Base-by-base conservation (phyloP, 2,888 invertebrate species). In the Petrophora chlorosata region DNA sequence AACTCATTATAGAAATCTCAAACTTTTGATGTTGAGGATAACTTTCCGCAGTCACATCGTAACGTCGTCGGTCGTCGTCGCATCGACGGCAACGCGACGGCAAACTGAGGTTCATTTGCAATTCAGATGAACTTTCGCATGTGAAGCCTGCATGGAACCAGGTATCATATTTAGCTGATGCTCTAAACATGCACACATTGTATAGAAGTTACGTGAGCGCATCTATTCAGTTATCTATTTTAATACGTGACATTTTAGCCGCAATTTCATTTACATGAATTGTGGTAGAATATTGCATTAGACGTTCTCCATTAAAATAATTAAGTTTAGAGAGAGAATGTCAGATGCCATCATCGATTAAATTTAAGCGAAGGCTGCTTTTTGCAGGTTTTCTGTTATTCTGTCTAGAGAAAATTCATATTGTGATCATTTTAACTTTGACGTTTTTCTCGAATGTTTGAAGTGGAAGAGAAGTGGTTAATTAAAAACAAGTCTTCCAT, bases 41-140 rank as follows among this genome's bases (percentile, higher is more conserved):
- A 35, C 15, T 43, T 46, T 5, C 34, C 33, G 13, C 25, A 26
- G 43, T 41, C 23, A 36, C 45, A n/a, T n/a, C n/a, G n/a, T n/a
- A n/a, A n/a, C n/a, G n/a, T n/a, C n/a, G n/a, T n/a, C n/a, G n/a
- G 36, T 29, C 36, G 25, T 35, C 32, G 40, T 39, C 25, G 23
- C 32, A 28, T 34, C 14, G 25, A 9, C 28, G 30, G 45, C 30
- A 44, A 44, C n/a, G n/a, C n/a, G 25, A 25, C 25, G 25, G 10
- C 0, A 25, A 25, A 51, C 43, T 23, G 45, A 42, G 25, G 36
- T 36, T 41, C 46, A 60, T 60, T 60, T 60, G 53, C 54, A 57
- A 55, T 42, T 53, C 51, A 52, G 43, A 60, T 53, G 30, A 51
- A 48, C 45, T 48, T 33, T 29, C 41, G 36, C 39, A 32, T 46